Base-by-base conservation (phyloP, 2,113 vertebrate species). In the Silurus meridionalis region DNA sequence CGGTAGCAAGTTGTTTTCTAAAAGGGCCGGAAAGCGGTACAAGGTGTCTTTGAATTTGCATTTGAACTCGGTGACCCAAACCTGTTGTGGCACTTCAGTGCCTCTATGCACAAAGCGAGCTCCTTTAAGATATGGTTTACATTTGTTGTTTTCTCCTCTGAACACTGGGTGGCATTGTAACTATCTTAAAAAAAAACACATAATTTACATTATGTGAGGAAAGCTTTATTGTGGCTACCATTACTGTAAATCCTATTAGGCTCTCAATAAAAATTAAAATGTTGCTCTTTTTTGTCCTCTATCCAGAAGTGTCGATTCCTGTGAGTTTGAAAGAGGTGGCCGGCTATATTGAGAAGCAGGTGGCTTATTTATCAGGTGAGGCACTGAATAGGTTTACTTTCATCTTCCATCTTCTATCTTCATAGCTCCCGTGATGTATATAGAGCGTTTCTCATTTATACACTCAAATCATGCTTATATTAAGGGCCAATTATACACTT, bases 301-400 rank as follows among this genome's bases (percentile, higher is more conserved):
- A 3, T 61, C 17, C 90, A 99, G 97, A 97, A 92, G 92, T 93
- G 0, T 75, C 94, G 1, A 86, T 95, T 23, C 95, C 96, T 72
- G 84, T 97, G 66, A 93, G 91, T 90, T 89, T 96, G 88, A 97
- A 96, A 92, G 97, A 98, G 89, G 96, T 97, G 91, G 94, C 92
- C 13, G 96, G 96, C 52, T 97, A 96, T 90, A 92, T 98, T 92
- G 95, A 97, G 94, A 97, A 98, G 86, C 95, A 96, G 88, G 96
- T 99, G 81, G 97, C 97, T 2, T 99, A 97, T 92, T 92, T 99
- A 61, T 98, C 98, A 92, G 98, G 98, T 99, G 92, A 96, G 96
- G 23, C 8, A 17, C 71, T 25, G 46, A 25, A 8, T 15, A 28
- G 14, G 11, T 72, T 85, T 61, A 23, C 52, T 46, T 53, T 83